phyloP scores from a whole-genome alignment of 1,140 invertebrate species.

The Venustaconcha ellipsiformis region DNA sequence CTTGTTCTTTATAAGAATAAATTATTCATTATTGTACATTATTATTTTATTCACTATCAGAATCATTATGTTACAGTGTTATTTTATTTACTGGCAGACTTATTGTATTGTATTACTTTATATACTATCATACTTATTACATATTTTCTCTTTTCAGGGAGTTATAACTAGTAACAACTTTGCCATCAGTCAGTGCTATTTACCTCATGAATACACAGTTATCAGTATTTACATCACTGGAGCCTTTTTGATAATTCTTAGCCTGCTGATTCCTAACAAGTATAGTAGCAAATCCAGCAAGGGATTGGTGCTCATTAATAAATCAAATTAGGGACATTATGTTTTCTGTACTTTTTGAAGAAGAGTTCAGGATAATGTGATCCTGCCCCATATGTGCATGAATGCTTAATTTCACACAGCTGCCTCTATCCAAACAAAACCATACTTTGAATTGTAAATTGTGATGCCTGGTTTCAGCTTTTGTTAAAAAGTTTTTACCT shows the following conservation, averaged over 20 bases:
- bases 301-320: too few relatives aligned
- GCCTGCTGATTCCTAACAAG: constrained; percentile 25
- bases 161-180: constrained; percentile 78
- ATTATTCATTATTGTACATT: neutral
- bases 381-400: too few relatives aligned
- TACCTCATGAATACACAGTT: constrained; percentile 80
- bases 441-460: too few relatives aligned
- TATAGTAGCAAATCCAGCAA: too few relatives aligned
- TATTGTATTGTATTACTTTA: neutral
- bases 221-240: constrained; percentile 63
- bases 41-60: neutral
- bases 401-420: too few relatives aligned
- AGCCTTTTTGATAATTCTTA: constrained; percentile 33
- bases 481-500: too few relatives aligned
- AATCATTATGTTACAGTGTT: neutral
- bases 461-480: too few relatives aligned
- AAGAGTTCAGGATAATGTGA: too few relatives aligned
- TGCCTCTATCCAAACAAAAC: too few relatives aligned
- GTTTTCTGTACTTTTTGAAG: too few relatives aligned
- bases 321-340: too few relatives aligned
- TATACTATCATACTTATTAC: neutral
- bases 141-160: constrained; percentile 72
- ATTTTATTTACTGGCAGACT: neutral
- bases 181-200: constrained; percentile 78
- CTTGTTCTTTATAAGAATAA: too few relatives aligned